Conservation (phyloP, 2,888 invertebrate species). For the Graphium colonna region DNA sequence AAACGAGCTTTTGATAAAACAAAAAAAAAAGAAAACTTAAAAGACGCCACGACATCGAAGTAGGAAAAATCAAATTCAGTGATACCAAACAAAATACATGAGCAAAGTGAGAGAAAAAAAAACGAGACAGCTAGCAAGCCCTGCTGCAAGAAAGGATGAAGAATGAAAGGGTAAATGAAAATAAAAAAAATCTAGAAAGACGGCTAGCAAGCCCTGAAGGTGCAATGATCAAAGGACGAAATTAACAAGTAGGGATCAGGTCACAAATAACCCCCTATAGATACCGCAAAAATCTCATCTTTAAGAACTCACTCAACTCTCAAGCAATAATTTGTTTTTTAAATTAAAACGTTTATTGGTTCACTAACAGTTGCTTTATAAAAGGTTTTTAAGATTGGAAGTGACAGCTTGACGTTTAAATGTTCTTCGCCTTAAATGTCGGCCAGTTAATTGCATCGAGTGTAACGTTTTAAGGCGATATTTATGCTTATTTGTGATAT, state of each 20-base stretch:
- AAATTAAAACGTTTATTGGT: too few species aligned
- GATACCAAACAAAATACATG: constrained; percentile 1
- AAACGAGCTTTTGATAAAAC: constrained; percentile 2
- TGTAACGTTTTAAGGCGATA: too few species aligned
- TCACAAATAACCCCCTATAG: constrained; percentile 10
- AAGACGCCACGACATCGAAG: constrained; percentile 4
- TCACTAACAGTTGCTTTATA: too few species aligned
- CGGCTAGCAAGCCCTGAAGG: constrained; percentile 17
- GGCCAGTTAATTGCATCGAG: too few species aligned
- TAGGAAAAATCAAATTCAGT: constrained; percentile 9
- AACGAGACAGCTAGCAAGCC: constrained; percentile 19
- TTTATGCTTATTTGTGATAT: too few species aligned
- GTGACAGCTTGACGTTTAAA: too few species aligned
- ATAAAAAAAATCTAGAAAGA: constrained; percentile 35
- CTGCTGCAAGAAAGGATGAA: constrained; percentile 21
- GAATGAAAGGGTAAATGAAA: constrained; percentile 36
- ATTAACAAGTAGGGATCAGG: not conserved
- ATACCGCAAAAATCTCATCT: constrained; percentile 22
- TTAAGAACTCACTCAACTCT: too few species aligned
- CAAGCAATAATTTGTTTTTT: too few species aligned
- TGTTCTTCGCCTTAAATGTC: too few species aligned
- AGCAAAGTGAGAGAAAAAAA: constrained; percentile 10
- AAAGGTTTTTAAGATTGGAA: too few species aligned
- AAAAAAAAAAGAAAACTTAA: constrained; percentile 4
- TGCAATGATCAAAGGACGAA: constrained; percentile 11